Base-by-base conservation (phyloP, 2,797 vertebrate genomes). In the Pseudopleuronectes americanus region DNA sequence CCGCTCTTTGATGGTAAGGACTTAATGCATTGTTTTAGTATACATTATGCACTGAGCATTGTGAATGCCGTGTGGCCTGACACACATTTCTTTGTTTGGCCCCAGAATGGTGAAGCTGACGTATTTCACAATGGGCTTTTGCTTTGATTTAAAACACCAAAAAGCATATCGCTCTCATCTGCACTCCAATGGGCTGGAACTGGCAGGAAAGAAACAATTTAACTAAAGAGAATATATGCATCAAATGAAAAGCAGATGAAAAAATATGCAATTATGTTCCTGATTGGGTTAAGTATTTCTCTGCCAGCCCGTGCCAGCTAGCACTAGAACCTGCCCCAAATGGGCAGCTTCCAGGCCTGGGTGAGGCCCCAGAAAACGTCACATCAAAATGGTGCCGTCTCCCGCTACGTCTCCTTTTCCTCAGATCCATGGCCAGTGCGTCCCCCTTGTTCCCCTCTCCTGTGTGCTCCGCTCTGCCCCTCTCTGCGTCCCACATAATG, bases 141-240 rank as follows among this genome's bases (percentile, higher is more conserved):
- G 76, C 90, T 93, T 90, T 93, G 89, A 91, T 91, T 91, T 79
- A 77, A 71, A 57, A 71, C 85, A 87, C 78, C 65, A 68, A 87
- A 83, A 81, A 84, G 26, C 83, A 60, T 8, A 66, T 43, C 82
- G 23, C 82, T 89, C 82, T 90, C 81, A 90, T 92, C 80, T 87
- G 57, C 80, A 84, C 77, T 82, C 87, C 88, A 91, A 79, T 82
- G 86, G 74, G 79, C 77, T 84, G 87, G 85, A 87, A 79, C 77
- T 74, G 68, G 75, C 49, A 55, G 80, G 83, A 77, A 84, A 68
- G 57, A 77, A 82, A 82, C 84, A 64, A 82, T 92, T 91, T 92
- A 94, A 95, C 90, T 90, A 95, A 95, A 95, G 93, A 90, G 93
- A 95, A 95, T 95, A 93, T 94, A 95, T 95, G 92, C 92, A 95